Conservation (phyloP, 2,888 invertebrate genomes). For the Taphrorychus bicolor region DNA sequence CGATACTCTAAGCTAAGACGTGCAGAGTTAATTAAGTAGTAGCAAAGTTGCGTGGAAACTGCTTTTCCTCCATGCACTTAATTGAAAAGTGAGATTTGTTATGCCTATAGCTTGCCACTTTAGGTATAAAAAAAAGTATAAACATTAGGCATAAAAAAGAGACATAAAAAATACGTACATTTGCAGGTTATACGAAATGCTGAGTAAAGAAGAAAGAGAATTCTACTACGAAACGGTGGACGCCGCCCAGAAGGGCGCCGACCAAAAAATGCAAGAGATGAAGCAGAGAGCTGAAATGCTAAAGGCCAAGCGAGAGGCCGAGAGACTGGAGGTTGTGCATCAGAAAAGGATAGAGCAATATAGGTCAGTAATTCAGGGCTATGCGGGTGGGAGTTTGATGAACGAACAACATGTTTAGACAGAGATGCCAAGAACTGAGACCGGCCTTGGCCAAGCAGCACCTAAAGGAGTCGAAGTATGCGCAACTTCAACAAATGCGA, state of each 20-base stretch:
- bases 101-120: too few relatives aligned
- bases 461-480: slow-evolving; percentile 63
- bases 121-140: too few relatives aligned
- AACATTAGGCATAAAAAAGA: too few relatives aligned
- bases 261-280: slow-evolving; percentile 62
- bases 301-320: slow-evolving; percentile 62
- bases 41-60: too few relatives aligned
- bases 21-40: too few relatives aligned
- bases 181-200: slow-evolving; percentile 60
- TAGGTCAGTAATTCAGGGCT: slow-evolving; percentile 42
- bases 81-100: too few relatives aligned
- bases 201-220: slow-evolving; percentile 62
- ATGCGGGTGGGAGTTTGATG: neutral
- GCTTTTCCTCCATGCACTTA: too few relatives aligned
- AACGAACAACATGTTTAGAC: slow-evolving; percentile 31
- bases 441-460: slow-evolving; percentile 60
- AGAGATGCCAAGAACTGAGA: slow-evolving; percentile 61
- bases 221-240: slow-evolving; percentile 64
- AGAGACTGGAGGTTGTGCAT: slow-evolving; percentile 61
- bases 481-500: slow-evolving; percentile 67
- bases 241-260: slow-evolving; percentile 63
- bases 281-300: slow-evolving; percentile 60
- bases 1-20: too few relatives aligned
- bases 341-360: slow-evolving; percentile 60
- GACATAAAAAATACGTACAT: neutral